These are phyloP conservation scores for Tridacna crocea DNA, from an alignment of 2,888 invertebrate species.

Conservation along the genomic window DNA sequence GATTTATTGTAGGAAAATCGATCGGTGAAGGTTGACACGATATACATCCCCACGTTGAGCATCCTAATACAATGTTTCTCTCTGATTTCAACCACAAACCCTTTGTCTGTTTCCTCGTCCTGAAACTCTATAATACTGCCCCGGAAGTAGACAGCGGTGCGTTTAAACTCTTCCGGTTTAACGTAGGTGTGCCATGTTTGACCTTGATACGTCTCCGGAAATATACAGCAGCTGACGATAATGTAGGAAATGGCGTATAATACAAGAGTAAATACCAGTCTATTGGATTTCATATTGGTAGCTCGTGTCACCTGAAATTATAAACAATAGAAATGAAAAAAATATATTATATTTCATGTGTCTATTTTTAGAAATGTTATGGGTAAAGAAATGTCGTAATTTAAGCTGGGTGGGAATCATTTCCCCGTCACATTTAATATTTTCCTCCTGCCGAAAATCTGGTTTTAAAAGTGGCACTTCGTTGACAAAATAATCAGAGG, in stretches of 20 bases:
- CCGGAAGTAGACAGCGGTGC: conserved; percentile 53
- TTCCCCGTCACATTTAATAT: too few relatives aligned
- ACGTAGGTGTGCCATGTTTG: conserved; percentile 53
- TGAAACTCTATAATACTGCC: conserved; percentile 45
- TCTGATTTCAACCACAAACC: conserved; percentile 31
- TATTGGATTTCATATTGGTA: conserved; percentile 12
- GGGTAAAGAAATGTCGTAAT: too few relatives aligned
- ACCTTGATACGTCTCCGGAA: conserved; percentile 51
- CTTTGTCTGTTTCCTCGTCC: conserved; percentile 43
- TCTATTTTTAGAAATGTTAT: too few relatives aligned
- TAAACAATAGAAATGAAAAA: neutral
- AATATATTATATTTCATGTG: too few relatives aligned
- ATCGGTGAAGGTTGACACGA: conserved; percentile 31
- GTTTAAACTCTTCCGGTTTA: conserved; percentile 30
- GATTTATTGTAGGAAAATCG: conserved; percentile 16
- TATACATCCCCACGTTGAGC: conserved; percentile 40
- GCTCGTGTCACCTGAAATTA: neutral
- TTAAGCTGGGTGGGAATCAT: too few relatives aligned
- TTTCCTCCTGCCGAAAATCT: too few relatives aligned
- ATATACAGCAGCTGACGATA: conserved; percentile 41
- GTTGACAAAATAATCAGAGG: too few relatives aligned
- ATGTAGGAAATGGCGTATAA: conserved; percentile 7
- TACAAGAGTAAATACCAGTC: neutral
- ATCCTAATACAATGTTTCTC: conserved; percentile 40
- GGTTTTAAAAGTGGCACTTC: too few relatives aligned